A percentile compares a stretch with the other conserved stretches of the same genome.
Evolutionary conservation across 1,140 invertebrate genomes (phyloP).

Genomic region (Kradibia gibbosae): DNA sequence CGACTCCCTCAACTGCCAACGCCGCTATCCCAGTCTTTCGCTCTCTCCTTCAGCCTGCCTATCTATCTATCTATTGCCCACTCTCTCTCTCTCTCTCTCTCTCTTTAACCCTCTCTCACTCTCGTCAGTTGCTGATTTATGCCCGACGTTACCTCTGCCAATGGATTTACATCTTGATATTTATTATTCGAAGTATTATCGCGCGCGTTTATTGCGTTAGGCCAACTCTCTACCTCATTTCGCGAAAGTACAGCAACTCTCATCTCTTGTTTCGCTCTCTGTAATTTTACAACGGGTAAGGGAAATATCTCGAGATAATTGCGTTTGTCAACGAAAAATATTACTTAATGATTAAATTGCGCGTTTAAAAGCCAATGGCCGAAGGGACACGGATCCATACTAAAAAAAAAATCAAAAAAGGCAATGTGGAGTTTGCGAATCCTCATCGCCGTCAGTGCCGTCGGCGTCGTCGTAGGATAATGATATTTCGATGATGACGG

Average conservation of each 20-base stretch:
- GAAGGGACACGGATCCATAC: not conserved
- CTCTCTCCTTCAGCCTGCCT: not conserved
- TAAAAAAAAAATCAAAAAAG: not conserved
- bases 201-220: slow-evolving; percentile 71
- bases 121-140: slow-evolving; percentile 68
- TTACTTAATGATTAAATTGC: slow-evolving; percentile 28
- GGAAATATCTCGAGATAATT: slow-evolving; percentile 18
- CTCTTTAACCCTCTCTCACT: slow-evolving; percentile 11
- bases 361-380: not conserved
- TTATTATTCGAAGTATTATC: slow-evolving; percentile 74
- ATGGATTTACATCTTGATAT: slow-evolving; percentile 73
- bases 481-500: slow-evolving; percentile 11
- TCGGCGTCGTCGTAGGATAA: not conserved
- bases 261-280: not conserved
- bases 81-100: slow-evolving; percentile 9
- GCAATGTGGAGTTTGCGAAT: not conserved
- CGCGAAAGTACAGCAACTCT: not conserved
- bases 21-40: not conserved
- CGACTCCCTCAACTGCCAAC: no score
- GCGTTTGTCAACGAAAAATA: slow-evolving; percentile 32
- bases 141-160: slow-evolving; percentile 71
- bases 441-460: not conserved
- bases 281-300: not conserved
- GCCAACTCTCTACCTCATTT: slow-evolving; percentile 36
- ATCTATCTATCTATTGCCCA: slow-evolving; percentile 24